Conservation (phyloP, 2,888 invertebrate genomes). For the Ectropis crepuscularia region DNA sequence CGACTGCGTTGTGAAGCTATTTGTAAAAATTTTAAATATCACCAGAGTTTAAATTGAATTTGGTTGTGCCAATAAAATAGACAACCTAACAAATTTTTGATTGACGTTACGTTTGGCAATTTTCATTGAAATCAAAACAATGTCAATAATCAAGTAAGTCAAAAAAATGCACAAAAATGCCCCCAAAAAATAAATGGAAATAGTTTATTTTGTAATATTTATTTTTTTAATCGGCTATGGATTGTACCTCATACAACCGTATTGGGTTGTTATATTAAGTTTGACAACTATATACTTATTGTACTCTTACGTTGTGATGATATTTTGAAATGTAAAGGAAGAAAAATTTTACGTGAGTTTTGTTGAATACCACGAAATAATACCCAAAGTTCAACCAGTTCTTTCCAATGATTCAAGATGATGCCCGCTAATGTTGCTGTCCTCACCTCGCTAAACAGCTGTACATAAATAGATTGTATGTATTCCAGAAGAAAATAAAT, state of each 20-base stretch:
- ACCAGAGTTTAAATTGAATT: background rate
- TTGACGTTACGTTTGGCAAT: background rate
- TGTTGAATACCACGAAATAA: background rate
- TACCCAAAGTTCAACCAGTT: too few relatives aligned
- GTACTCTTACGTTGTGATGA: conserved; percentile 59
- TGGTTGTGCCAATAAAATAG: background rate
- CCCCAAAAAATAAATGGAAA: conserved; percentile 69
- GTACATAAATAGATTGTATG: too few relatives aligned
- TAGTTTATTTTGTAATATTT: conserved; percentile 66
- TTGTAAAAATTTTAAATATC: too few relatives aligned
- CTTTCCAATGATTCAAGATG: background rate
- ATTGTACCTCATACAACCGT: conserved; percentile 69
- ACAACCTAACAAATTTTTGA: background rate
- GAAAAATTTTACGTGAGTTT: background rate
- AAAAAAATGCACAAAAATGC: conserved; percentile 49
- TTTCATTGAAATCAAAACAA: conserved; percentile 33
- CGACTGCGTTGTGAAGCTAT: too few relatives aligned
- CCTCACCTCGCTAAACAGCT: too few relatives aligned
- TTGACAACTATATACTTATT: conserved; percentile 56
- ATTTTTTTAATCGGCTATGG: conserved; percentile 56
- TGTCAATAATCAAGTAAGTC: background rate
- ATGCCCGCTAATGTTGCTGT: background rate
- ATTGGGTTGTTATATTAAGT: conserved; percentile 65
- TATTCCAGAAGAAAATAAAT: too few relatives aligned
- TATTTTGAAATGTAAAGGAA: conserved; percentile 47